Evolutionary conservation across 2,113 vertebrate genomes (phyloP), one percentile per base, ranked within the genome.

Genomic region (Pedionomus torquatus): DNA sequence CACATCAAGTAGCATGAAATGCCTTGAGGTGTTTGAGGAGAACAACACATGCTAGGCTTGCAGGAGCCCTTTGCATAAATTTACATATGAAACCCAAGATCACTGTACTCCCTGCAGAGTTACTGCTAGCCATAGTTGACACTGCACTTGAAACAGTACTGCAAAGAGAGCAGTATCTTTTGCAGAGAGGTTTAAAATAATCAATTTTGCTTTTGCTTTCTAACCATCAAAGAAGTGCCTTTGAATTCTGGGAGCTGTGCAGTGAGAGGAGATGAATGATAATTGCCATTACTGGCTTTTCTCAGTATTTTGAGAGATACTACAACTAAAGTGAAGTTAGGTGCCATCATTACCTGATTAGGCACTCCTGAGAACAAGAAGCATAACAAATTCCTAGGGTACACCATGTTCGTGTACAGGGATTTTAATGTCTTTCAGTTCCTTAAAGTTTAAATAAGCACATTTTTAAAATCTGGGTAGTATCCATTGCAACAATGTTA

Each of bases 41-140:
- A 97, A 91, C 82, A 96, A 63, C 78, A 87, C 83, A 75, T 48
- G 90, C 95, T 48, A 89, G 65, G 81, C 55, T 93, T 96, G 86
- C 83, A 97, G 89, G 83, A 86, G 21, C 31, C 93, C 94, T 97
- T 94, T 98, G 96, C 97, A 98, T 98, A 97, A 97, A 98, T 98
- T 98, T 98, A 89, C 97, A 98, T 98, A 90, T n/a, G 87, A 93
- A 94, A 78, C 74, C 58, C 89, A 93, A 95, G 72, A 91, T 96
- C 87, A n/a, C 82, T 77, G 69, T 54, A 85, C 88, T 92, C 90
- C 96, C 96, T 92, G 96, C 96, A 97, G 96, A 97, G 95, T 77
- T 89, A 86, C 97, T 95, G 90, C 95, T 96, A 93, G 90, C 91
- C 70, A 93, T 41, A 79, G 85, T 96, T 96, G 96, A 95, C 79